Base-by-base conservation (phyloP, 2,113 vertebrate species). In the Microcebus tavaratra region DNA sequence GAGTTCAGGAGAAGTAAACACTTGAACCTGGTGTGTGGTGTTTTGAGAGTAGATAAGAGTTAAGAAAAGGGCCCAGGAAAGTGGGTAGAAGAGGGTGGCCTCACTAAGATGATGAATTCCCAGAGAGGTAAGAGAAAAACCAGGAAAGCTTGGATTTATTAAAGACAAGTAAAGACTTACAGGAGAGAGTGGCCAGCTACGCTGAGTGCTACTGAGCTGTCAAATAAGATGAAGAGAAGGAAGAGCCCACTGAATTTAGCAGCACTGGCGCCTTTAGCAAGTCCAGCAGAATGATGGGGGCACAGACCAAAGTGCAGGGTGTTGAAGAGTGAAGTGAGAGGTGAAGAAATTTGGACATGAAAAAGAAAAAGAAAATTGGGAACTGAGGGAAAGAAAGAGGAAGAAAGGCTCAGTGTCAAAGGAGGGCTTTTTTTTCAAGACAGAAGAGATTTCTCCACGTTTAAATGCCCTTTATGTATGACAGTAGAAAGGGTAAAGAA, bases 1-100 rank as follows among this genome's bases (percentile, higher is more conserved):
- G 36, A 95, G 42, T 80, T 95, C 63, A 72, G 29, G 8, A 75
- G 31, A 90, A 94, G 39, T 80, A 20, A 94, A 94, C 48, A 79
- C 81, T 29, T 55, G 57, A 80, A 89, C 31, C 80, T 70, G 76
- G 14, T 36, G n/a, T 59, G 42, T 39, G 17, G 17, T 70, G 10
- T 85, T 94, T 65, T 68, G 12, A 81, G 29, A 93, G 45, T 45
- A 88, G 25, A 75, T 13, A 3, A 89, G 20, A 80, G 10, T 8
- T 6, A 88, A 55, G 45, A 93, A 94, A 92, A 31, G 15, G 23
- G 36, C 11, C 20, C 80, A 70, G 8, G 42, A 84, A 96, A 89
- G 15, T n/a, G 1, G 27, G 34, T 20, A 95, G 57, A 87, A 78
- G 36, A 80, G 57, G 73, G 45, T 36, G 50, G 91, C 21, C 45